These are phyloP conservation scores for Sapajus apella DNA, from an alignment of 2,113 vertebrate species.

Conservation along the genomic window DNA sequence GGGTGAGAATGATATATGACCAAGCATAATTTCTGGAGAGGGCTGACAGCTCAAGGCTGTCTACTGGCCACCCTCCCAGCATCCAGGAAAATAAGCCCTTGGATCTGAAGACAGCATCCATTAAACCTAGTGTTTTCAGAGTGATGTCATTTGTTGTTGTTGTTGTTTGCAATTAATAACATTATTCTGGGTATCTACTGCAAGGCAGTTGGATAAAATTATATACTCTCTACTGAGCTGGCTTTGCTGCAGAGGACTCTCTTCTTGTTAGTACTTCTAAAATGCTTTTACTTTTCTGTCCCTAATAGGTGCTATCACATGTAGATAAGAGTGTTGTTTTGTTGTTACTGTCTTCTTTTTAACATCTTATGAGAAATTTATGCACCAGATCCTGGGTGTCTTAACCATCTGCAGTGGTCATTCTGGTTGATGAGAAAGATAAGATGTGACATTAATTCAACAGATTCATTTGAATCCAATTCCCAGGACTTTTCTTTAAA, in stretches of 20 bases:
- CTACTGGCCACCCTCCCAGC: background rate
- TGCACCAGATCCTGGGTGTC: background rate
- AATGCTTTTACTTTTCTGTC: slow-evolving; percentile 2
- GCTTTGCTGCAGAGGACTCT: background rate
- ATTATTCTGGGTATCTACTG: background rate
- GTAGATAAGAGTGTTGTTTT: background rate
- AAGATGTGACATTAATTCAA: slow-evolving; percentile 18
- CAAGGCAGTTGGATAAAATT: background rate
- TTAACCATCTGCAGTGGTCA: background rate
- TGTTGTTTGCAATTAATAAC: background rate
- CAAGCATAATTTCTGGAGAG: background rate
- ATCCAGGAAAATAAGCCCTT: background rate
- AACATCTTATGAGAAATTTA: slow-evolving; percentile 6
- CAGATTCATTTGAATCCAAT: background rate
- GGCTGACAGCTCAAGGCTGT: background rate
- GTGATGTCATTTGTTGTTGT: background rate
- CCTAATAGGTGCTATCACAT: background rate
- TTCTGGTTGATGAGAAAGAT: background rate
- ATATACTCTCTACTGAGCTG: background rate
- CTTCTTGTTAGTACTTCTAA: slow-evolving; percentile 24
- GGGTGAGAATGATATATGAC: background rate
- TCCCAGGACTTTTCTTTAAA: slow-evolving; percentile 55
- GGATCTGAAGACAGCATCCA: background rate
- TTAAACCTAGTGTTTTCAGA: background rate
- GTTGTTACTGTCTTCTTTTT: background rate